Conservation (phyloP, 1,140 invertebrate genomes). For the Zaprionus taronus region DNA sequence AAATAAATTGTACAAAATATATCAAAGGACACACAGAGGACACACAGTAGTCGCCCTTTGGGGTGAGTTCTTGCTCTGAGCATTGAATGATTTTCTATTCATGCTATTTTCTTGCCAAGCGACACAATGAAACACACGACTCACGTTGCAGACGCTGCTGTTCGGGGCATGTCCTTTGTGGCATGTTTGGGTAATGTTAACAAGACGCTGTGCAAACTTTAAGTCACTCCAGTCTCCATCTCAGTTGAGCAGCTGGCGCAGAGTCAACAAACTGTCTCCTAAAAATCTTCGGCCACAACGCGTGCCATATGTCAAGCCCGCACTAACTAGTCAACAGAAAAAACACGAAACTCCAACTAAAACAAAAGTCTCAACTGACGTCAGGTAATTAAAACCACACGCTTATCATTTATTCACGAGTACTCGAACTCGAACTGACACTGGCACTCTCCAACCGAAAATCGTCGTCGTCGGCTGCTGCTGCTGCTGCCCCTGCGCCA, state of each 20-base stretch:
- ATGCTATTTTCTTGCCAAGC: slow-evolving; percentile 43
- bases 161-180: slow-evolving; percentile 53
- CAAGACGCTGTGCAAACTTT: slow-evolving; percentile 64
- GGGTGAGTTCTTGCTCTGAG: slow-evolving; percentile 50
- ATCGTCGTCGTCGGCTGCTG: slow-evolving; percentile 45
- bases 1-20: slow-evolving; percentile 71
- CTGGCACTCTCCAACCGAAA: slow-evolving; percentile 34
- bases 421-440: slow-evolving; percentile 14
- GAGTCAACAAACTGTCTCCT: slow-evolving; percentile 65
- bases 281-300: slow-evolving; percentile 49
- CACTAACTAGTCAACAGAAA: slow-evolving; percentile 20
- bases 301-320: slow-evolving; percentile 69
- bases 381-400: slow-evolving; percentile 76
- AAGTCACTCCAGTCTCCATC: slow-evolving; percentile 20
- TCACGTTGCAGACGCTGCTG: slow-evolving; percentile 25
- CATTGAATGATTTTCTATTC: slow-evolving; percentile 56
- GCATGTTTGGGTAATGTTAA: slow-evolving; percentile 76
- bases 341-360: slow-evolving; percentile 12
- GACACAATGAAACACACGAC: slow-evolving; percentile 35
- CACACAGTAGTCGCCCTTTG: slow-evolving; percentile 54
- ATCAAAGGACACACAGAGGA: slow-evolving; percentile 57
- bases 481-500: slow-evolving; percentile 55
- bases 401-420: slow-evolving; percentile 71
- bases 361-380: slow-evolving; percentile 49
- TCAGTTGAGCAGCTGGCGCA: slow-evolving; percentile 51